Evolutionary conservation across 2,113 vertebrate genomes (phyloP).

Genomic region (Baryphthengus martii): DNA sequence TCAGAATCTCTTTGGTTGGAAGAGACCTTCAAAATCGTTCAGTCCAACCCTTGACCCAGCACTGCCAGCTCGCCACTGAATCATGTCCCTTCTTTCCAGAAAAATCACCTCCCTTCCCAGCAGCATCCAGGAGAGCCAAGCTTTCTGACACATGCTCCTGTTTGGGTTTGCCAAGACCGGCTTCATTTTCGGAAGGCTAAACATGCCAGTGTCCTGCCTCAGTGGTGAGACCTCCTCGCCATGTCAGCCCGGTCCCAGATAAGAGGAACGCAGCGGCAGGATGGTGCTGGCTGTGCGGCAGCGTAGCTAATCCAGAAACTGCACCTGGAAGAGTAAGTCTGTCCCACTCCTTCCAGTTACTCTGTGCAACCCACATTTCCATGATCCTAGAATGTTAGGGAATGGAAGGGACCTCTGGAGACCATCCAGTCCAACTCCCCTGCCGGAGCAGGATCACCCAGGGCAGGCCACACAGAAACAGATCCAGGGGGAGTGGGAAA

Average conservation of each 20-base stretch:
- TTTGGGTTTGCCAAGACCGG: background rate
- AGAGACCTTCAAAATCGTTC: too few species aligned
- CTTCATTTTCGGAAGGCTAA: background rate
- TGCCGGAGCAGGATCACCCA: too few species aligned
- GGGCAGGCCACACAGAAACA: too few species aligned
- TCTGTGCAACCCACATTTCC: background rate
- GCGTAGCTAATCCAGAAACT: background rate
- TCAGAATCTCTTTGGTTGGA: too few species aligned
- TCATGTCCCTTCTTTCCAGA: background rate
- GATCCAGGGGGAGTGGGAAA: too few species aligned
- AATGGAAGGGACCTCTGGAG: too few species aligned
- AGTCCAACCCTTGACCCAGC: too few species aligned
- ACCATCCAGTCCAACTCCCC: too few species aligned
- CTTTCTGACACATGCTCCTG: fast-evolving
- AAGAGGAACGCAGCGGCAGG: background rate
- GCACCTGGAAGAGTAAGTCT: background rate
- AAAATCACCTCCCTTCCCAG: background rate
- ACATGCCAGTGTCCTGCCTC: background rate
- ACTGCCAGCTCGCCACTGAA: too few species aligned
- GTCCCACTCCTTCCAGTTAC: background rate
- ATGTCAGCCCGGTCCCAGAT: background rate
- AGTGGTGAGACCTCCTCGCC: background rate
- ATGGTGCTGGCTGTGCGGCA: background rate
- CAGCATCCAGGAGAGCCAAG: background rate
- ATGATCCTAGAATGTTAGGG: too few species aligned